phyloP scores from a whole-genome alignment of 2,797 vertebrate genomes.

The Ceryle rudis region DNA sequence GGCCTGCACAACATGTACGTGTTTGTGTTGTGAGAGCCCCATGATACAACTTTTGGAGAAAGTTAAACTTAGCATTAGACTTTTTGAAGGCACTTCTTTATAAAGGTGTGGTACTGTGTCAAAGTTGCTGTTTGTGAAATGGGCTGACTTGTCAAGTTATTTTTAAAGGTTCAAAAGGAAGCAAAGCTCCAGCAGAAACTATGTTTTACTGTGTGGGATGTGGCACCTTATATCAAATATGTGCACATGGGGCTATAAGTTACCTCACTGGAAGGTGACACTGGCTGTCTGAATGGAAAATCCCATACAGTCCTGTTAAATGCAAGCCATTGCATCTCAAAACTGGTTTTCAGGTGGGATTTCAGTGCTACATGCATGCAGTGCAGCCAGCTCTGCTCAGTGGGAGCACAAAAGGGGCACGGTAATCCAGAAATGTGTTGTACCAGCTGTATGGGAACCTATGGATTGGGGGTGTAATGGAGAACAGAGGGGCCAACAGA shows the following conservation, averaged over 20 bases:
- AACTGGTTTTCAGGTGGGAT: neutral
- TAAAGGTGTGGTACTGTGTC: neutral
- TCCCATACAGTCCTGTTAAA: neutral
- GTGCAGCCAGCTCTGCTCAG: neutral
- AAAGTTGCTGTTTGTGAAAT: neutral
- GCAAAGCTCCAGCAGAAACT: neutral
- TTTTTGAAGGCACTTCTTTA: neutral
- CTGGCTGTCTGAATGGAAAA: neutral
- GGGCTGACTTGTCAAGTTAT: neutral
- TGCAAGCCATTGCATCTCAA: neutral
- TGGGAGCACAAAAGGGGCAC: neutral
- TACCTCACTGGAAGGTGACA: neutral
- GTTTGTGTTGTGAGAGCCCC: neutral
- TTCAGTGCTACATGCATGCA: neutral
- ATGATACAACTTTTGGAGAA: rapidly evolving
- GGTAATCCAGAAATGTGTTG: neutral
- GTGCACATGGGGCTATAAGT: neutral
- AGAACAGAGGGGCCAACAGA: neutral
- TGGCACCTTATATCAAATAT: neutral
- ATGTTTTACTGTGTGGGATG: neutral
- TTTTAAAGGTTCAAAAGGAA: neutral
- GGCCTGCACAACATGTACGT: slow-evolving; percentile 97
- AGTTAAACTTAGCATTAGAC: neutral
- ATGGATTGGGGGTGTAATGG: neutral
- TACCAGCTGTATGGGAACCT: neutral